Evolutionary conservation across 2,113 vertebrate species (phyloP).

Genomic region (Cyanocitta stelleri): DNA sequence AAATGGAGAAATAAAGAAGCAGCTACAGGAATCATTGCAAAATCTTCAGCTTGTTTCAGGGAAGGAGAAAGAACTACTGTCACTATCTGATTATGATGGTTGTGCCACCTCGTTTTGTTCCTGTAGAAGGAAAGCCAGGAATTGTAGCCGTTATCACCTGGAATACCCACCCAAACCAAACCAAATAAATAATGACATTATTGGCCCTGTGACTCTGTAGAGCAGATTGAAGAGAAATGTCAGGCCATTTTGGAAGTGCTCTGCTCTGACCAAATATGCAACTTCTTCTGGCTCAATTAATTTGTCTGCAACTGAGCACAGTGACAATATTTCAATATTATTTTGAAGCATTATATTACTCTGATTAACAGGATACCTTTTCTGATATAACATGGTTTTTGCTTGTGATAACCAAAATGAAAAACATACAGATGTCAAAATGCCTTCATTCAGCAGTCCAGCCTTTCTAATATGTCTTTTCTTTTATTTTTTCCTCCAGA

Average conservation of each 20-base stretch:
- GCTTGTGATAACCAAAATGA: neutral
- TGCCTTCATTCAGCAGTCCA: neutral
- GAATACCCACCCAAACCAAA: neutral
- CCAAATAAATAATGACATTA: neutral
- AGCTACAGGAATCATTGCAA: neutral
- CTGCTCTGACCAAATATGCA: neutral
- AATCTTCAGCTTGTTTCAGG: neutral
- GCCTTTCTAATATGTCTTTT: neutral
- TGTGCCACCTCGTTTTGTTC: neutral
- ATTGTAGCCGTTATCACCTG: neutral
- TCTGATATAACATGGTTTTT: neutral
- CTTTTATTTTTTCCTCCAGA: slow-evolving; percentile 62
- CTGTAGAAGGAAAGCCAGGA: neutral
- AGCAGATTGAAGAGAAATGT: neutral
- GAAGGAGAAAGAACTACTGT: neutral
- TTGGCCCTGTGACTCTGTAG: neutral
- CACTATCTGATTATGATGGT: neutral
- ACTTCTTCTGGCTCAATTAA: neutral
- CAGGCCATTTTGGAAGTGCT: neutral
- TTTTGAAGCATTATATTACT: neutral
- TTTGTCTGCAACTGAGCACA: neutral
- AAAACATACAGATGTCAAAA: neutral
- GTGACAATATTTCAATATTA: neutral
- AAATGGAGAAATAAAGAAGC: neutral
- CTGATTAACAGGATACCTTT: neutral